These are phyloP conservation scores for Neodiprion virginianus DNA, from an alignment of 1,140 invertebrate genomes.

Conservation along the genomic window DNA sequence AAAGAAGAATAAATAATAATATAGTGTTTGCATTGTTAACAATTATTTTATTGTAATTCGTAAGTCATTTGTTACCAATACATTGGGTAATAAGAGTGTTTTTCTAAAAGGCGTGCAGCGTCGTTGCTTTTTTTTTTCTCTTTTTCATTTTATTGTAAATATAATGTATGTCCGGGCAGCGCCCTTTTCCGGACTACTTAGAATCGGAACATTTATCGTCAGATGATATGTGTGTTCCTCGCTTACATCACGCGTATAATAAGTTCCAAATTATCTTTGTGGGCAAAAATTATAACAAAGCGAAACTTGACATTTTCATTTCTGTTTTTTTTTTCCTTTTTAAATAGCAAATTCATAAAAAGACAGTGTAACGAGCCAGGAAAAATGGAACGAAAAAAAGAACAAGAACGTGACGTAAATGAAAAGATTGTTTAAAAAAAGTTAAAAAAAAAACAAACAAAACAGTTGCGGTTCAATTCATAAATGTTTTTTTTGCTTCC, in stretches of 20 bases:
- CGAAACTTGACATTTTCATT: too few species aligned
- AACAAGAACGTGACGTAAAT: background rate
- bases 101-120: background rate
- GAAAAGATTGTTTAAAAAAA: background rate
- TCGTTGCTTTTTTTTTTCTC: background rate
- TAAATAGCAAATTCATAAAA: too few species aligned
- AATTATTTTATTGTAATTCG: slow-evolving; percentile 10
- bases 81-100: background rate
- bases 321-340: too few species aligned
- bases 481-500: too few species aligned
- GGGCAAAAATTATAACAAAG: background rate
- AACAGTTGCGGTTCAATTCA: too few species aligned
- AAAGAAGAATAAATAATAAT: slow-evolving; percentile 11
- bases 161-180: background rate
- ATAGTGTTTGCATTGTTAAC: background rate
- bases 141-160: background rate
- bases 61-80: slow-evolving; percentile 10
- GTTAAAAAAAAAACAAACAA: too few species aligned
- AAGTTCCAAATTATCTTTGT: background rate
- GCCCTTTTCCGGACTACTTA: background rate
- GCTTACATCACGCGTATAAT: background rate
- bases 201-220: background rate
- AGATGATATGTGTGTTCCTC: background rate
- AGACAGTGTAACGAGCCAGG: too few species aligned
- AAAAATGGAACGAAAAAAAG: background rate